phyloP scores from a whole-genome alignment of 2,113 vertebrate species.

The Bubalus kerabau region DNA sequence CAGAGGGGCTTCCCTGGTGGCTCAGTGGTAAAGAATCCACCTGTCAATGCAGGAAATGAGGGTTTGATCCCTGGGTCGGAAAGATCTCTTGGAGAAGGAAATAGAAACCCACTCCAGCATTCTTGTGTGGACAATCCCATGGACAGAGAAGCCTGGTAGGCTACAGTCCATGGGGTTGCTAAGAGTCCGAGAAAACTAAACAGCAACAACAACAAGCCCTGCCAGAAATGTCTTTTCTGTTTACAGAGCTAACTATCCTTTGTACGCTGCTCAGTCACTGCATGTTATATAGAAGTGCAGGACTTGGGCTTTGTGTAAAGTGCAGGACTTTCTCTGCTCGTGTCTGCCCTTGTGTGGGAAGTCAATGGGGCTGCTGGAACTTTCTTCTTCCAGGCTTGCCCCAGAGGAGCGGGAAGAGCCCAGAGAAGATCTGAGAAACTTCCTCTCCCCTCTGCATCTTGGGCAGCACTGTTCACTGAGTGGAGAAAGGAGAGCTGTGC shows the following conservation, averaged over 20 bases:
- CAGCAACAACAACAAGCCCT: neutral
- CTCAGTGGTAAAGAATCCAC: neutral
- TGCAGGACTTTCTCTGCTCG: neutral
- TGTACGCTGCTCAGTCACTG: neutral
- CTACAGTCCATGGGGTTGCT: neutral
- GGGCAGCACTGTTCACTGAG: neutral
- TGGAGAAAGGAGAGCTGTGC: neutral
- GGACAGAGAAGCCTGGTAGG: neutral
- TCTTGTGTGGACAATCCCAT: neutral
- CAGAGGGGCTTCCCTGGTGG: neutral
- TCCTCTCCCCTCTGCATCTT: neutral
- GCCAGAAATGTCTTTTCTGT: neutral
- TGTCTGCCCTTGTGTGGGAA: neutral
- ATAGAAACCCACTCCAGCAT: neutral
- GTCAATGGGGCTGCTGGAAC: accelerated
- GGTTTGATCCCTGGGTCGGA: neutral
- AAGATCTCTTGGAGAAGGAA: neutral
- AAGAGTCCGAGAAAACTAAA: neutral
- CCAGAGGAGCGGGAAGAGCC: neutral
- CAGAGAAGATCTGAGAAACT: neutral
- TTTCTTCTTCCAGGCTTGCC: neutral
- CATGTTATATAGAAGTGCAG: neutral
- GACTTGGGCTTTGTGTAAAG: neutral
- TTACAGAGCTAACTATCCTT: neutral
- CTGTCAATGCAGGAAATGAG: neutral